Conservation (phyloP, 2,888 invertebrate genomes). For the Xanthia togata region DNA sequence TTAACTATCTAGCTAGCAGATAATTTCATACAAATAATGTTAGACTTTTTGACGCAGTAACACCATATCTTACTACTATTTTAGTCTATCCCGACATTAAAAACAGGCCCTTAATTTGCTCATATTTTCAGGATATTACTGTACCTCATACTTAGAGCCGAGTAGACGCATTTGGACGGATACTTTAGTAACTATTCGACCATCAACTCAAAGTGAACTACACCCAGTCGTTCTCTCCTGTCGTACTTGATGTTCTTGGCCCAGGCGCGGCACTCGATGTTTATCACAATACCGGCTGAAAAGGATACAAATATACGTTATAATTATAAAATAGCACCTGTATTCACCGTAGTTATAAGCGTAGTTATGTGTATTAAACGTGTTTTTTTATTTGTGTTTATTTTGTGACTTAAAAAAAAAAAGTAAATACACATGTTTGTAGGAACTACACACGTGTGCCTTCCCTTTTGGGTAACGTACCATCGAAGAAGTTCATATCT, state of each 20-base stretch:
- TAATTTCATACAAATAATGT: neutral
- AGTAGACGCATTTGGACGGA: constrained; percentile 48
- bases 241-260: constrained; percentile 95
- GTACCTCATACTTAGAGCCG: neutral
- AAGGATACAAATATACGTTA: constrained; percentile 7
- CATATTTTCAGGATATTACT: constrained; percentile 23
- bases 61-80: too few relatives aligned
- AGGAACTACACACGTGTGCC: too few relatives aligned
- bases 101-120: neutral
- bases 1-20: neutral
- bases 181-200: constrained; percentile 82
- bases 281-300: constrained; percentile 91
- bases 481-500: too few relatives aligned
- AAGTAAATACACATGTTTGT: too few relatives aligned
- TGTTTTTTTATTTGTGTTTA: too few relatives aligned
- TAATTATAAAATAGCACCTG: neutral
- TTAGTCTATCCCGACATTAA: neutral
- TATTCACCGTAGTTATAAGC: too few relatives aligned
- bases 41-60: neutral
- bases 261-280: constrained; percentile 97
- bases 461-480: too few relatives aligned
- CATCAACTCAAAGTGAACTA: constrained; percentile 91
- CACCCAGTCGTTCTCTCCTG: constrained; percentile 91
- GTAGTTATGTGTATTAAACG: too few relatives aligned
- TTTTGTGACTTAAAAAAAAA: too few relatives aligned